These are phyloP conservation scores for Rhodophaea formosa DNA, from an alignment of 2,888 invertebrate species.

Conservation along the genomic window DNA sequence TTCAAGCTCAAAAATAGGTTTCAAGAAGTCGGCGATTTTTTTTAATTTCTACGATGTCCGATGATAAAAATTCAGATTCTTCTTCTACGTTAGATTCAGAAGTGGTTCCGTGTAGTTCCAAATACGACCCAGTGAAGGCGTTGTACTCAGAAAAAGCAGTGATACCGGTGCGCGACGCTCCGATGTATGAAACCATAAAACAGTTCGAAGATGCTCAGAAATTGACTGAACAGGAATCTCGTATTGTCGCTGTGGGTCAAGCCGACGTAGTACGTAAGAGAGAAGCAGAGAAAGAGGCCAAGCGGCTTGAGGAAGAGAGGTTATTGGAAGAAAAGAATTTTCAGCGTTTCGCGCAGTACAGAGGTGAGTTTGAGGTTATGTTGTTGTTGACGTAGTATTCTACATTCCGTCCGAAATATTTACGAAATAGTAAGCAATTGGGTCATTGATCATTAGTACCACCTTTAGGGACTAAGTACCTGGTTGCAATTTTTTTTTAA, in stretches of 20 bases:
- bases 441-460: no score
- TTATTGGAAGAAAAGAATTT: slow-evolving; percentile 60
- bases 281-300: slow-evolving; percentile 55
- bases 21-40: background rate
- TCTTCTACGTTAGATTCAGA: slow-evolving; percentile 71
- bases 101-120: slow-evolving; percentile 62
- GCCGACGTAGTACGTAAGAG: slow-evolving; percentile 50
- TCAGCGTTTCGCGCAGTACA: slow-evolving; percentile 63
- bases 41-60: slow-evolving; percentile 45
- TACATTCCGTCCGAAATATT: background rate
- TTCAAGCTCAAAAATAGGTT: background rate
- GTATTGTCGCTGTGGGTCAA: slow-evolving; percentile 52
- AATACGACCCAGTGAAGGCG: slow-evolving; percentile 87
- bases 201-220: slow-evolving; percentile 73
- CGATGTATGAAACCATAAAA: slow-evolving; percentile 85
- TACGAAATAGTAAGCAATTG: no score
- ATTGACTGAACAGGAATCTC: slow-evolving; percentile 20
- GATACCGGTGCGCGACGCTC: slow-evolving; percentile 80
- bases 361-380: slow-evolving; percentile 71
- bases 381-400: slow-evolving; percentile 30
- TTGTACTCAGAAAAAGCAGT: slow-evolving; percentile 81
- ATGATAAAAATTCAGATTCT: slow-evolving; percentile 49
- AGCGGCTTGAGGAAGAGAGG: slow-evolving; percentile 43
- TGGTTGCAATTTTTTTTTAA: no score
- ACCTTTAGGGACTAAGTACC: no score